Conservation (phyloP, 1,140 invertebrate species). For the Aphelenchoides fujianensis region DNA sequence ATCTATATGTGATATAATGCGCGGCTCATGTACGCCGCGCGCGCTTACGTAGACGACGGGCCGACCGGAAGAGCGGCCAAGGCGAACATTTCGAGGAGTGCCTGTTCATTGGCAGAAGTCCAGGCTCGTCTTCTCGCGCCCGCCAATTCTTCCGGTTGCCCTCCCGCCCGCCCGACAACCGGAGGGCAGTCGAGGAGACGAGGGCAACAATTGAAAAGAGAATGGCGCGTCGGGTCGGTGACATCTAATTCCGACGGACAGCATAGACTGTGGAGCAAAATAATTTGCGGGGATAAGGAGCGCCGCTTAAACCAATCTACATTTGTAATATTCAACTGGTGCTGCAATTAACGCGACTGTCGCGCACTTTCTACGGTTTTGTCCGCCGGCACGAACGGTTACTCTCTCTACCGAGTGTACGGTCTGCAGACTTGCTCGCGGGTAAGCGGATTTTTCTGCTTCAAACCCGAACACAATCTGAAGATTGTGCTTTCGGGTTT, state of each 20-base stretch:
- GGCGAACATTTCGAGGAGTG: neutral
- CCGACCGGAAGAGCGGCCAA: neutral
- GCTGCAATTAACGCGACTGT: too few species aligned
- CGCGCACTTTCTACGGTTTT: too few species aligned
- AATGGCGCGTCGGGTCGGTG: neutral
- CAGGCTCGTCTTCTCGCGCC: neutral
- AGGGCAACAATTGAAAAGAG: neutral
- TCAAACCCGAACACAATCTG: too few species aligned
- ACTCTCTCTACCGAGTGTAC: too few species aligned
- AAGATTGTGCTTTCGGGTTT: too few species aligned
- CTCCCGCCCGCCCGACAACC: too few species aligned
- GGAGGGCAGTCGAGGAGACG: neutral
- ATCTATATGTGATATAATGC: conserved; percentile 1
- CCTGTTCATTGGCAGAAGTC: conserved; percentile 12
- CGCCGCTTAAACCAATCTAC: neutral
- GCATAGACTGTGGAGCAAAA: neutral
- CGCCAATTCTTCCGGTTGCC: neutral
- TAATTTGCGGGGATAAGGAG: neutral
- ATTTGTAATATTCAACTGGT: neutral
- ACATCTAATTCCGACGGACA: neutral
- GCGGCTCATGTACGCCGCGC: conserved; percentile 1
- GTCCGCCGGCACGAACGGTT: too few species aligned
- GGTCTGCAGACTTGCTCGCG: too few species aligned
- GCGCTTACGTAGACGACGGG: neutral
- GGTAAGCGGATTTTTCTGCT: too few species aligned